Base-by-base conservation (phyloP, 2,888 invertebrate genomes). In the Polietes domitor region DNA sequence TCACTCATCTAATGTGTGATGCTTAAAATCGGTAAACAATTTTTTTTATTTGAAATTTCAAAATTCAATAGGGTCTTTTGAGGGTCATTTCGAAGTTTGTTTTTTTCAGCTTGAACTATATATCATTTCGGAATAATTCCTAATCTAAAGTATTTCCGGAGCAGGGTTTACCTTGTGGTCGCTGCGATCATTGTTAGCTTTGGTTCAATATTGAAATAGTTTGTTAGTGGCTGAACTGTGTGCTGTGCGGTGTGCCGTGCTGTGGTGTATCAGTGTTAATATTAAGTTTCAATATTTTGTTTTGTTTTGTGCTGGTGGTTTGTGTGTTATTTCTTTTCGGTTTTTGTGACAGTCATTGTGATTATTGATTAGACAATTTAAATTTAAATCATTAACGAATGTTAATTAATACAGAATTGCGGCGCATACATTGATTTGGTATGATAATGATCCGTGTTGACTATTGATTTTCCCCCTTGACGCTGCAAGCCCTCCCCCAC, bases 381-480 rank as follows among this genome's bases (percentile, higher is more conserved):
- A 43, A 43, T 68, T 68, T 68, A 37, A 68, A 21, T 68, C 19
- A 43, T 43, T 68, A 68, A 68, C 43, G 24, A 41, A 43, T 68
- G 68, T 21, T 68, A 68, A 68, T 68, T 68, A 43, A 68, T 68
- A 68, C 68, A 24, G n/a, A 61, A 61, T 28, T 41, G 43, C 37
- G 24, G 41, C 43, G 21, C 65, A 58, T 26, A 26, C 58, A 58
- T 58, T 58, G 58, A 47, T 47, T 26, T 58, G 26, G 21, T 37
- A 65, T 37, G 65, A 32, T 65, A 65, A 68, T 68, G 37, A 24
- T 65, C 37, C 61, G 61, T 9, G n/a, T 37, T 28, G 15, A 3
- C 24, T 2, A n/a, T 61, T 28, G 37, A 37, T 37, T 9, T 12
- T 37, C 32, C 7, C 32, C 32, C 32, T 32, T 7, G n/a, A n/a